phyloP scores from a whole-genome alignment of 2,113 vertebrate genomes.

The Leiothrix lutea region DNA sequence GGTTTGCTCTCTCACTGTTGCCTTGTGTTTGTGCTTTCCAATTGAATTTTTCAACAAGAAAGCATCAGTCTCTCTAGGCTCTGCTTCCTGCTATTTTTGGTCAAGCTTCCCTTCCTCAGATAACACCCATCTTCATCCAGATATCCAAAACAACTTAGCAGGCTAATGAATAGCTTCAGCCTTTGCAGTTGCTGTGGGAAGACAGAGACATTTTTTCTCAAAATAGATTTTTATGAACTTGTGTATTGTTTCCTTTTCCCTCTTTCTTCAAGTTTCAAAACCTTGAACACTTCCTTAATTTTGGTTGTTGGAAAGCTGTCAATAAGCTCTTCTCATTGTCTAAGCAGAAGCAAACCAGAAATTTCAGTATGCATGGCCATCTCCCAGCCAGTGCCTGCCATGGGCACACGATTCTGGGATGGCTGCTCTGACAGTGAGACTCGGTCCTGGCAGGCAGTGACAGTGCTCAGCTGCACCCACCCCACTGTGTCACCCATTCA shows the following conservation, averaged over 20 bases:
- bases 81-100: slow-evolving; percentile 9
- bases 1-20: background rate
- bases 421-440: background rate
- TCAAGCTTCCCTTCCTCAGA: background rate
- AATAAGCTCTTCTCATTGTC: background rate
- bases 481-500: background rate
- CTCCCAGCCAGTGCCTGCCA: background rate
- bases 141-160: background rate
- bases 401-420: background rate
- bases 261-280: background rate
- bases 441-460: fast-evolving
- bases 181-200: background rate
- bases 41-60: background rate
- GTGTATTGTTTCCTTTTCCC: background rate
- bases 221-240: background rate
- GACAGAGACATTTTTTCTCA: background rate
- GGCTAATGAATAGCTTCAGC: background rate
- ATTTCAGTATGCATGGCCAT: background rate
- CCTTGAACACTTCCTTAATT: background rate
- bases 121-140: background rate
- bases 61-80: background rate
- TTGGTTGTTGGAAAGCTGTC: background rate
- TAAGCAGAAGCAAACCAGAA: background rate
- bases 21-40: background rate
- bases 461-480: background rate